Evolutionary conservation across 1,140 invertebrate species (phyloP), one percentile per base, ranked within the genome.

Genomic region (Epicauta chinensis): DNA sequence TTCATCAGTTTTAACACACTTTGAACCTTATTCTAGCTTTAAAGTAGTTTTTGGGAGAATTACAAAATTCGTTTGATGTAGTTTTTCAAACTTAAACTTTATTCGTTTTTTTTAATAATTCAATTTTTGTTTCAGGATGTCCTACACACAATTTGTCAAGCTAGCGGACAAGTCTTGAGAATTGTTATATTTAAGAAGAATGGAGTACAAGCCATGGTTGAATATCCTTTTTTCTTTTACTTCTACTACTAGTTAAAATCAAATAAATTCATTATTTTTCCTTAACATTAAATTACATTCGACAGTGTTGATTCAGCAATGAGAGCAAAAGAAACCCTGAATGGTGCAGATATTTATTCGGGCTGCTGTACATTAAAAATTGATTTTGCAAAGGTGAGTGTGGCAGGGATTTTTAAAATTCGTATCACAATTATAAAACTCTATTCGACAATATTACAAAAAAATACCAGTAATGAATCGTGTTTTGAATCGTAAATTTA

Each of bases 171-270:
- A 71, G 95, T 99, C n/a, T 82, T 92, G 58, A 83, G 95, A 62
- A 98, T 99, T 75, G 96, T 98, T 42, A 96, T 99, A 63, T 97
- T 98, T 77, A 95, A 95, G 81, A 98, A 98, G 76, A 96, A 97
- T 73, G 93, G 93, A 47, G 90, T 98, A 4, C 96, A 98, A 74
- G 94, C 94, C 44, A 96, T 99, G 91, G 93, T 99, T 65, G 96
- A 99, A 91, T 97, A 92, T 92, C 89, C 89, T 91, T 91, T 88
- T 55, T 34, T n/a, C n/a, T n/a, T 6, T 34, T 34, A 23, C 31
- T 44, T 23, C 7, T 23, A 23, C 7, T 23, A 23, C 7, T 5
- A 23, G 7, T 5, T 23, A 23, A 23, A 23, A 23, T 23, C 7
- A 23, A 23, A 5, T 23, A 7, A 23, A 23, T n/a, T n/a, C n/a